Base-by-base conservation (phyloP, 2,113 vertebrate genomes). In the Pogonocichla stellata region DNA sequence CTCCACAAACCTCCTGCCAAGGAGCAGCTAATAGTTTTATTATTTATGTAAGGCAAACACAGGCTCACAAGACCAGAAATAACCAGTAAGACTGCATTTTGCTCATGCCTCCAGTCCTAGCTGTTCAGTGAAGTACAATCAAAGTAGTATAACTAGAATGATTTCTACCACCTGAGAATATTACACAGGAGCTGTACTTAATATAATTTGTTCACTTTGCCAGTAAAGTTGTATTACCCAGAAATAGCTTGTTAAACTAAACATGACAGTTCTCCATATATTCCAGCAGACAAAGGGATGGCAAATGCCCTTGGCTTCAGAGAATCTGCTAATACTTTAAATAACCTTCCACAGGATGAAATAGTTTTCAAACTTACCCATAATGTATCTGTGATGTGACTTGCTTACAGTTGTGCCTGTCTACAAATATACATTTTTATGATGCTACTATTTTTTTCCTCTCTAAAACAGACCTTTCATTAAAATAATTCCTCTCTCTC, bases 171-270 rank as follows among this genome's bases (percentile, higher is more conserved):
- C 23, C 42, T 51, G 70, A 81, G 38, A 74, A 29, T 47, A 79
- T 48, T 64, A 8, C 45, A 56, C 19, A 56, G 34, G 48, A 71
- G 50, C 19, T 54, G 16, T 1, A 5, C 62, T 79, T 92, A 74
- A 79, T 66, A 67, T 8, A 13, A 54, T 90, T 91, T 79, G 12
- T 80, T 87, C 64, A 42, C 26, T 94, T 88, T 85, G 25, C 29
- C 51, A 56, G 33, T 66, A 45, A 92, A 90, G 25, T 60, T 85
- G 48, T 56, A 51, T 54, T 79, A 87, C 10, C 10, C 43, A 90
- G 57, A 92, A 95, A 80, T 5, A 88, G 2, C 28, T 88, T 90
- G 26, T 72, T 93, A 85, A 95, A 82, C 14, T 88, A 75, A 92
- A 69, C 11, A 23, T 56, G 43, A 42, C 38, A 67, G 19, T 75